Percentiles rank a stretch among this genome's conserved stretches.
These are phyloP conservation scores for Chamaedrilus cognettii DNA, from an alignment of 2,888 invertebrate genomes.

Conservation along the genomic window DNA sequence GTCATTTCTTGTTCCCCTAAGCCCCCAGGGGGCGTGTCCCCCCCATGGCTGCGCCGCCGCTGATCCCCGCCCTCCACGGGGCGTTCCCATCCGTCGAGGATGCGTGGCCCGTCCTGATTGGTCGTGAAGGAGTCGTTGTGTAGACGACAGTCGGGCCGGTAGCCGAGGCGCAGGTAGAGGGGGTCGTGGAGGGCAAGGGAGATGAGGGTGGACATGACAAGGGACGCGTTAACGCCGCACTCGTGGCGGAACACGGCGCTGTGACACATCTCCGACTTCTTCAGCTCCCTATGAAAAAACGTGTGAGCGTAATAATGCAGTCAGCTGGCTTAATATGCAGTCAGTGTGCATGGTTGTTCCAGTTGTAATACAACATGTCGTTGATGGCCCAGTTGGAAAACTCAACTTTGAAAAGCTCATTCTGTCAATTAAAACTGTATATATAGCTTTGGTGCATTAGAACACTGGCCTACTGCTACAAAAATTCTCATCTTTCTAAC, in stretches of 20 bases:
- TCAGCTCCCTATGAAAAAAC: slow-evolving; percentile 21
- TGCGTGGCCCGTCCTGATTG: neutral
- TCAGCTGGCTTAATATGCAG: too few species aligned
- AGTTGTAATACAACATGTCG: too few species aligned
- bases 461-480: too few species aligned
- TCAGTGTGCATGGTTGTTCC: too few species aligned
- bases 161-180: slow-evolving; percentile 26
- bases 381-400: too few species aligned
- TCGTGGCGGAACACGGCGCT: slow-evolving; percentile 14
- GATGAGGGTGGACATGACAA: slow-evolving; percentile 17
- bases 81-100: neutral
- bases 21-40: too few species aligned
- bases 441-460: too few species aligned
- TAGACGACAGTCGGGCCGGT: slow-evolving; percentile 25
- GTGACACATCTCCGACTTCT: slow-evolving; percentile 19
- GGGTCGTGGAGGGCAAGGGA: slow-evolving; percentile 18
- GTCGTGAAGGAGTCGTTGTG: slow-evolving; percentile 9
- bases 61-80: neutral
- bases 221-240: slow-evolving; percentile 14
- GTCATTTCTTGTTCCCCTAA: too few species aligned
- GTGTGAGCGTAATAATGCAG: too few species aligned
- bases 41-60: neutral
- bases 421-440: too few species aligned
- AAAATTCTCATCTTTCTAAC: too few species aligned
- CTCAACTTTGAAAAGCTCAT: too few species aligned